Evolutionary conservation across 2,888 invertebrate species (phyloP).

Genomic region (Heliconius cydno): DNA sequence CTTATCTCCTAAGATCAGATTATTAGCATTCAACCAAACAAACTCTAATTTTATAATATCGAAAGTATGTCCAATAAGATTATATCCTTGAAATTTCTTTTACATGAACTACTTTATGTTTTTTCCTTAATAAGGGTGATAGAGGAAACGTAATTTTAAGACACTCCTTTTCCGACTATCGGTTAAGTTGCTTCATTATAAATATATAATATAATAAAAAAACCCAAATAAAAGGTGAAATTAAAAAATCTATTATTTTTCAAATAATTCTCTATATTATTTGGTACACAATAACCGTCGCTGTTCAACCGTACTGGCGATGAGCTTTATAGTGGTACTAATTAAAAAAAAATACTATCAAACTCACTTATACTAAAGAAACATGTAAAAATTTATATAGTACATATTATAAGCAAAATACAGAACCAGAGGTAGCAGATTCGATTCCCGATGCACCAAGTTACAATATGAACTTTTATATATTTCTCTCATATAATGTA

Average conservation of each 20-base stretch:
- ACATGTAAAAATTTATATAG: background rate
- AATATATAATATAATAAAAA: background rate
- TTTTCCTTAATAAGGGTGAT: no score
- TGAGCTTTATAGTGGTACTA: conserved; percentile 38
- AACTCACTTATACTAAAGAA: background rate
- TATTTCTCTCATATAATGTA: background rate
- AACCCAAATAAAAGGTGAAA: background rate
- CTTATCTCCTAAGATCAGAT: background rate
- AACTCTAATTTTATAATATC: background rate
- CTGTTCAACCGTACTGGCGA: conserved; percentile 72
- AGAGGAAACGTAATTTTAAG: no score
- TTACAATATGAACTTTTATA: background rate
- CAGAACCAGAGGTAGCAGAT: conserved; percentile 6
- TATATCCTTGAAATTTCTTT: background rate
- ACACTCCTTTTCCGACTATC: no score
- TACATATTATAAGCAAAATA: background rate
- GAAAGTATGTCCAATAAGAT: background rate
- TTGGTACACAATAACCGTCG: conserved; percentile 71
- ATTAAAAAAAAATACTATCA: conserved; percentile 9
- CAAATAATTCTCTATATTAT: conserved; percentile 73
- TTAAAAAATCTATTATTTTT: conserved; percentile 53
- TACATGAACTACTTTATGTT: no score
- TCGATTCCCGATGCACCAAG: conserved; percentile 5
- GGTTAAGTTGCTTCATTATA: no score
- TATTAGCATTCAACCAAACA: no score